Percentiles rank a stretch among this genome's conserved stretches.
These are phyloP conservation scores for Plagodis pulveraria DNA, from an alignment of 2,888 invertebrate genomes.

Conservation along the genomic window DNA sequence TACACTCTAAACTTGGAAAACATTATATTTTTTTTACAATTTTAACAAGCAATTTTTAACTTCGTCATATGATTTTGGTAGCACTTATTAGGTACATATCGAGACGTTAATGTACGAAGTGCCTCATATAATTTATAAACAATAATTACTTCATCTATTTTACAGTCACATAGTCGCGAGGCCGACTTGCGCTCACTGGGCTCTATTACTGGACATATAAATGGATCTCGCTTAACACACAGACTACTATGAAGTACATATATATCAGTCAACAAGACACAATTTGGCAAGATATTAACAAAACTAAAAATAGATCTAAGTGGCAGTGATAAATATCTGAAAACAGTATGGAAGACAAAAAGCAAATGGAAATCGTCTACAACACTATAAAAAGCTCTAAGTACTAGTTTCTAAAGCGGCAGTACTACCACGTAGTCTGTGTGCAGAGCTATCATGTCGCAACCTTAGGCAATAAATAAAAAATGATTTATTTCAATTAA, in stretches of 20 bases:
- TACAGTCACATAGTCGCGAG: slow-evolving; percentile 63
- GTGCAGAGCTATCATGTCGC: slow-evolving; percentile 42
- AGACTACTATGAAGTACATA: slow-evolving; percentile 33
- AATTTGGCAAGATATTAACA: slow-evolving; percentile 31
- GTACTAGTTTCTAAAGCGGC: background rate
- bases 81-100: slow-evolving; percentile 61
- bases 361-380: slow-evolving; percentile 5
- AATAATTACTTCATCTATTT: slow-evolving; percentile 74
- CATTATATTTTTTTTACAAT: slow-evolving; percentile 67
- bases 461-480: slow-evolving; percentile 75
- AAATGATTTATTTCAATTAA: slow-evolving; percentile 64
- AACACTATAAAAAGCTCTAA: background rate
- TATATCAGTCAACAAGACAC: slow-evolving; percentile 23
- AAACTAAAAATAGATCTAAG: slow-evolving; percentile 4
- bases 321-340: slow-evolving; percentile 21
- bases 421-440: slow-evolving; percentile 27
- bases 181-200: slow-evolving; percentile 41
- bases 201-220: slow-evolving; percentile 40
- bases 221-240: slow-evolving; percentile 50
- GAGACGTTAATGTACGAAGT: slow-evolving; percentile 62
- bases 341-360: slow-evolving; percentile 20
- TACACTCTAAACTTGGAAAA: slow-evolving; percentile 72
- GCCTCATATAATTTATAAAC: slow-evolving; percentile 73
- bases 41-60: slow-evolving; percentile 73
- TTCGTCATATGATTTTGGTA: slow-evolving; percentile 57